These are phyloP conservation scores for Gasteruption jaculator DNA, from an alignment of 2,888 invertebrate species.

Conservation along the genomic window DNA sequence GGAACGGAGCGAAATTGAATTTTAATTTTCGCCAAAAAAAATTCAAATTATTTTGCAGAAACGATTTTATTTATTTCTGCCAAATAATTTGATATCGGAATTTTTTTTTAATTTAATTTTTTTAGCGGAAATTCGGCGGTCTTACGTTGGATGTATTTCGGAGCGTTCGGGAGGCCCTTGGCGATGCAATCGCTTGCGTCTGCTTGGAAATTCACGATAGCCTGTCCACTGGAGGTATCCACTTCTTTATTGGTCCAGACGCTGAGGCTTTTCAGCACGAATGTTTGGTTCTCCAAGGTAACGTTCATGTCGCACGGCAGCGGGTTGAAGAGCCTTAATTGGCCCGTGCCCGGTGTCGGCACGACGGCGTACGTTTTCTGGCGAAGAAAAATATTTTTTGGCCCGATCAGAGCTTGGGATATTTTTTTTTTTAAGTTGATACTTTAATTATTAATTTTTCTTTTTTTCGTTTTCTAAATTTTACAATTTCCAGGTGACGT, in stretches of 20 bases:
- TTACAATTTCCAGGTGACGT: no score
- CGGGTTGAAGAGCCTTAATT: constrained; percentile 67
- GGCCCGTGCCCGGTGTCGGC: constrained; percentile 59
- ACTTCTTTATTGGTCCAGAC: constrained; percentile 32
- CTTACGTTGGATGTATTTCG: no score
- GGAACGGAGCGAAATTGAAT: no score
- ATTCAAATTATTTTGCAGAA: constrained; percentile 1
- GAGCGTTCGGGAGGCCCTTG: no score
- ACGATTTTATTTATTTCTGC: no score
- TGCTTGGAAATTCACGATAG: constrained; percentile 16
- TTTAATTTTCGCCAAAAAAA: background rate
- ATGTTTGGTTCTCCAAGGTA: constrained; percentile 17
- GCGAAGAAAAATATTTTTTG: constrained; percentile 27
- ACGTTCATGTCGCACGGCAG: constrained; percentile 32
- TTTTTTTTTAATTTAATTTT: no score
- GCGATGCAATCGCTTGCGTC: no score
- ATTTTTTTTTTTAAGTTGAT: no score
- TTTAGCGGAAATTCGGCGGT: no score
- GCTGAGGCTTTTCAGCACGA: constrained; percentile 24
- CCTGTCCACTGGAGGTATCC: background rate
- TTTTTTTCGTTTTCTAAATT: no score
- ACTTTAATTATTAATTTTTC: no score
- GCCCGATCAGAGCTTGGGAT: background rate
- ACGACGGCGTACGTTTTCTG: constrained; percentile 60
- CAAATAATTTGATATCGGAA: no score